Evolutionary conservation across 2,888 invertebrate species (phyloP), one percentile per base, ranked within the genome.

Genomic region (Esperia sulphurella): DNA sequence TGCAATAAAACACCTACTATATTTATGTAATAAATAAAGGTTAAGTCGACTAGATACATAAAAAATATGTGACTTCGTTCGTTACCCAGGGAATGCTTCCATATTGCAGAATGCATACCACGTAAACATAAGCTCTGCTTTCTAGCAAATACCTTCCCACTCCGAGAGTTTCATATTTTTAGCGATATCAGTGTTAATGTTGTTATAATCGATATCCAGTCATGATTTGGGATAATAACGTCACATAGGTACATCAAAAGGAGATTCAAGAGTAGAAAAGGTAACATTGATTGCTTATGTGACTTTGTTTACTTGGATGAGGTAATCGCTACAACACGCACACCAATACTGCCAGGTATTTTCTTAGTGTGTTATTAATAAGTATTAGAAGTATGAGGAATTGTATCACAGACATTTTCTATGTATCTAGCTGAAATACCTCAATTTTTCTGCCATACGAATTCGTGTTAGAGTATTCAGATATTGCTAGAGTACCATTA

Each of bases 31-130:
- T 44, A 5, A 10, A 33, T 6, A 33, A 33, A 21, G 21, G 21
- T 21, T 39, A 13, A 29, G 44, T 51, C 48, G 43, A 37, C 51
- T 51, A 48, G 51, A 51, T 51, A 48, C 48, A 48, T 48, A 45
- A 43, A 43, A 45, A 41, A 29, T 28, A 8, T 39, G 9, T 39
- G 13, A 13, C 14, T 21, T 39, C 12, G 12, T 5, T 8, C 12
- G 33, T 2, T 10, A 33, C 33, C 9, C 7, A 10, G 8, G 1
- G 33, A 33, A 10, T 3, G 10, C 8, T 10, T 6, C 8, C 33
- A 10, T 6, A 10, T 10, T 10, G 1, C 33, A 8, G 33, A 8
- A 33, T 33, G 3, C 1, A 5, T 4, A 33, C 9, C 8, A 33
- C 10, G 2, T 33, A 33, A 8, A 33, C 10, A 10, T 6, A 33